phyloP scores from a whole-genome alignment of 1,140 invertebrate species.

The Bathynomus jamesi region DNA sequence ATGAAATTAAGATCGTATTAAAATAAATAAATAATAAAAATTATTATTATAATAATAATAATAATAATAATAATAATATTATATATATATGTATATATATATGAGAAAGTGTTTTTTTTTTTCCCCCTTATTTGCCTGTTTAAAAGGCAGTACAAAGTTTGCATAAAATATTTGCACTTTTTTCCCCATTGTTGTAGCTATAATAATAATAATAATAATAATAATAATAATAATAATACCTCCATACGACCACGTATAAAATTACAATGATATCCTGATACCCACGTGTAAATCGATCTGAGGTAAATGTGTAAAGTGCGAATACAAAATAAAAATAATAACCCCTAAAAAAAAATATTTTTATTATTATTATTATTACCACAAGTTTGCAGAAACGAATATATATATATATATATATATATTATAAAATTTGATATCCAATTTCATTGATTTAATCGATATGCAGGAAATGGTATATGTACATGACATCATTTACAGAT shows the following conservation, averaged over 20 bases:
- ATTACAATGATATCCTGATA: neutral
- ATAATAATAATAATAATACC: neutral
- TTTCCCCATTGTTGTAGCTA: neutral
- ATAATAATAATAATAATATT: neutral
- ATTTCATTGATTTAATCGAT: too few species aligned
- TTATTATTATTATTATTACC: neutral
- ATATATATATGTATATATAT: neutral
- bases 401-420: slow-evolving; percentile 3
- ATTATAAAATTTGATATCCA: too few species aligned
- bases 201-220: neutral
- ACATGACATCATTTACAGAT: too few species aligned
- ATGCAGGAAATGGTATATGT: too few species aligned
- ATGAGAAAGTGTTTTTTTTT: neutral
- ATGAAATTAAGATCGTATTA: neutral
- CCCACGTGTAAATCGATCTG: neutral
- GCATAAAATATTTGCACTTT: neutral
- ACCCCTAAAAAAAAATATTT: too few species aligned
- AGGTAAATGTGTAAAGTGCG: too few species aligned
- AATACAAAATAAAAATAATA: too few species aligned
- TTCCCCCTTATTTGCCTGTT: neutral
- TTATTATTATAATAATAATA: neutral
- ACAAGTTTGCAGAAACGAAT: neutral
- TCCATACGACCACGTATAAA: neutral
- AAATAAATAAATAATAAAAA: neutral
- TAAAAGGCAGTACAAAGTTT: neutral